Evolutionary conservation across 2,797 vertebrate species (phyloP).

Genomic region (Scyliorhinus canicula): DNA sequence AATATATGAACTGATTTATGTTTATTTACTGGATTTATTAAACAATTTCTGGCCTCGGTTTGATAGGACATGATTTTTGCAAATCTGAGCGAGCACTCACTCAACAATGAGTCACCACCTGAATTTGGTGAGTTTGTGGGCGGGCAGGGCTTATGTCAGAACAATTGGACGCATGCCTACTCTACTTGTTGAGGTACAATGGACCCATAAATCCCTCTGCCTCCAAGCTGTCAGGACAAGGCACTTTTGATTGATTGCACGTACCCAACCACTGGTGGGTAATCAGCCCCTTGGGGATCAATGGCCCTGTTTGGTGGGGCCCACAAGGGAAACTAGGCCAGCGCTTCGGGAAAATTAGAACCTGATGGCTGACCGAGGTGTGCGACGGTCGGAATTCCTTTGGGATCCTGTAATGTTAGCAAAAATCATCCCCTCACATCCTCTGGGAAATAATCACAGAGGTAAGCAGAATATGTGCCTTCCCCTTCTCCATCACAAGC

Average conservation of each 20-base stretch:
- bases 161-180: not conserved
- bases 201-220: not conserved
- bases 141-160: not conserved
- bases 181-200: no score
- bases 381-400: no score
- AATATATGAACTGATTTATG: not conserved
- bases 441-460: not conserved
- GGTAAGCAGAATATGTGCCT: not conserved
- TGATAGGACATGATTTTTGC: not conserved
- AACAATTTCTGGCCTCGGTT: not conserved
- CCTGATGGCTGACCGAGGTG: not conserved
- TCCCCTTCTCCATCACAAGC: no score
- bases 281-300: not conserved
- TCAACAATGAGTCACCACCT: not conserved
- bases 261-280: not conserved
- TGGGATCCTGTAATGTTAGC: not conserved
- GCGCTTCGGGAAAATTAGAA: not conserved
- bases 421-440: not conserved
- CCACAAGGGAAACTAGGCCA: not conserved
- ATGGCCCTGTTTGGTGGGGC: not conserved
- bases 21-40: not conserved
- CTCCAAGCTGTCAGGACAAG: not conserved
- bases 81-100: not conserved
- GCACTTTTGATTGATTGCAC: not conserved
- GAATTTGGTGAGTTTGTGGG: no score